Evolutionary conservation across 2,113 vertebrate species (phyloP).

Genomic region (Pluvialis apricaria): DNA sequence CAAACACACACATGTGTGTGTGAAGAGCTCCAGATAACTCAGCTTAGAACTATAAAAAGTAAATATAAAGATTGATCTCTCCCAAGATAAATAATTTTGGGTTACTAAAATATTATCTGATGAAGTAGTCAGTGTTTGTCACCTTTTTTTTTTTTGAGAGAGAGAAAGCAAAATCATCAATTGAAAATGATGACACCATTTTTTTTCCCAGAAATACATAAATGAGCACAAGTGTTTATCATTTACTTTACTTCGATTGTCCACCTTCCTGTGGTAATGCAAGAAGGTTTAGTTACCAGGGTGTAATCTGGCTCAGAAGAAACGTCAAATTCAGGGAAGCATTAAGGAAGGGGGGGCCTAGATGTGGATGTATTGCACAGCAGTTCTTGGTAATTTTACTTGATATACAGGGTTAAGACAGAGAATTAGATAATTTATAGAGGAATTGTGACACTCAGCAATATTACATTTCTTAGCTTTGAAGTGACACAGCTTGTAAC

Average conservation of each 20-base stretch:
- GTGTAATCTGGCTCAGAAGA: background rate
- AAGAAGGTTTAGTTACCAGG: background rate
- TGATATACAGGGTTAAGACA: background rate
- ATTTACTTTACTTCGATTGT: background rate
- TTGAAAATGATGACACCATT: background rate
- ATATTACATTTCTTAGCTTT: background rate
- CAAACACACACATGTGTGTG: fast-evolving
- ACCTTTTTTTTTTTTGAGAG: background rate
- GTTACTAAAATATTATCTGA: background rate
- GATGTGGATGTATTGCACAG: background rate
- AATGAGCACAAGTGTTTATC: fast-evolving
- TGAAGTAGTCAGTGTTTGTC: background rate
- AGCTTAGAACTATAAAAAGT: background rate
- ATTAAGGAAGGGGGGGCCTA: too few species aligned
- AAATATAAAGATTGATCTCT: background rate
- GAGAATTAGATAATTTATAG: background rate
- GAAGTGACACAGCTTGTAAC: background rate
- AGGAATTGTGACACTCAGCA: background rate
- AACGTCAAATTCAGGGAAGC: background rate
- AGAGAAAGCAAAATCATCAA: background rate
- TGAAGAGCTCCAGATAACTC: background rate
- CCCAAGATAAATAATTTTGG: background rate
- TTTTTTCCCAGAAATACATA: background rate
- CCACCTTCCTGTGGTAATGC: background rate
- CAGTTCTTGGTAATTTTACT: fast-evolving